These are phyloP conservation scores for Nyctibius grandis DNA, from an alignment of 2,797 vertebrate genomes.

Conservation along the genomic window DNA sequence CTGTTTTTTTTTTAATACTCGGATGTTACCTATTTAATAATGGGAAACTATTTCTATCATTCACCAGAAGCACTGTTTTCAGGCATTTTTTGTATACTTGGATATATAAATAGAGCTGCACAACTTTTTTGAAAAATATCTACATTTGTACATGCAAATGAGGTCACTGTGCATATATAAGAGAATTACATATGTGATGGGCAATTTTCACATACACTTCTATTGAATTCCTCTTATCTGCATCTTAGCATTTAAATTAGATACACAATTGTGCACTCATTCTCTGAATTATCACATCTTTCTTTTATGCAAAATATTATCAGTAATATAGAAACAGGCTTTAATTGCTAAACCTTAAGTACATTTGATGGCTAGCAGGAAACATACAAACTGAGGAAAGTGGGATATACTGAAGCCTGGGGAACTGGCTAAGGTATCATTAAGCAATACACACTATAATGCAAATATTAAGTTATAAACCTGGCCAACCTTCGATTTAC, in stretches of 20 bases:
- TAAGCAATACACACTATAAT: not conserved
- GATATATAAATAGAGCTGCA: not conserved
- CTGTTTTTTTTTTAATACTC: not conserved
- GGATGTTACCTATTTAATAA: accelerated
- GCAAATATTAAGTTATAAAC: not conserved
- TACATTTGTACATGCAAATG: not conserved
- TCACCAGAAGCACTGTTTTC: not conserved
- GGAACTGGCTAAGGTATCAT: not conserved
- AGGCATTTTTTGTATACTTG: not conserved
- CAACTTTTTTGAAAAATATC: not conserved
- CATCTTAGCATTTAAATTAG: not conserved
- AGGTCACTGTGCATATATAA: not conserved
- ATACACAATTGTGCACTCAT: not conserved
- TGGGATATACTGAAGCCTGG: not conserved
- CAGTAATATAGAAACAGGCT: not conserved
- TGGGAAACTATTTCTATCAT: not conserved
- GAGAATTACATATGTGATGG: not conserved
- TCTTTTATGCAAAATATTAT: not conserved
- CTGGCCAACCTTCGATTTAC: not conserved
- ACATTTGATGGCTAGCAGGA: not conserved
- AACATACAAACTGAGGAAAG: not conserved
- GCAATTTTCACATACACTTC: not conserved
- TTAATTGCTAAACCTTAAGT: not conserved
- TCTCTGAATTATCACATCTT: not conserved
- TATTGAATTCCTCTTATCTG: not conserved